Conservation (phyloP, 1,140 invertebrate genomes). For the Eumaeus atala region DNA sequence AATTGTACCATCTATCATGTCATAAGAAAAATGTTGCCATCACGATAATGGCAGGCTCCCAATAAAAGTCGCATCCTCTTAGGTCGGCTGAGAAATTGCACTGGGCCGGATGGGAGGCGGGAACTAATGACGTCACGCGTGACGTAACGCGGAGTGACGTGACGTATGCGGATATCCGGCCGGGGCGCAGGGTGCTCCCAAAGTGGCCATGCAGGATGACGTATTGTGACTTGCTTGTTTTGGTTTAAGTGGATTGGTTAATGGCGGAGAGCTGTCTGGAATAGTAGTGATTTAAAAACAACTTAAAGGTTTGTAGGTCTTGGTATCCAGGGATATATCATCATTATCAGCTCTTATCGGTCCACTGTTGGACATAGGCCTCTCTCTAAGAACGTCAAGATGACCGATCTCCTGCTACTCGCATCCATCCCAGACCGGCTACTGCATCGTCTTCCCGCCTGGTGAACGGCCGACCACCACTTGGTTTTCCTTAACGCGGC, state of each 20-base stretch:
- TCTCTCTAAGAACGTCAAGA: too few species aligned
- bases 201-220: too few species aligned
- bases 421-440: too few species aligned
- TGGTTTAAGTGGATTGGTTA: too few species aligned
- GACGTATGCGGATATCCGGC: slow-evolving; percentile 4
- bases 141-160: slow-evolving; percentile 27
- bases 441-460: too few species aligned
- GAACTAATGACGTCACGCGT: slow-evolving; percentile 36
- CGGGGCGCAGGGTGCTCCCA: neutral
- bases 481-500: too few species aligned
- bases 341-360: too few species aligned
- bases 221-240: too few species aligned
- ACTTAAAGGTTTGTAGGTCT: neutral
- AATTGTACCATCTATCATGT: neutral
- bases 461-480: too few species aligned
- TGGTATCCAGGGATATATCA: neutral
- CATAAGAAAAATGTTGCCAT: slow-evolving; percentile 5
- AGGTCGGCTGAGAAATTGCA: slow-evolving; percentile 20
- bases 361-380: too few species aligned
- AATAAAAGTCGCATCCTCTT: slow-evolving; percentile 17
- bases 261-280: too few species aligned
- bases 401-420: too few species aligned
- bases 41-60: neutral
- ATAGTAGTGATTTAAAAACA: neutral
- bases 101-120: slow-evolving; percentile 22